phyloP scores from a whole-genome alignment of 2,888 invertebrate species.

The Carterocephalus palaemon region DNA sequence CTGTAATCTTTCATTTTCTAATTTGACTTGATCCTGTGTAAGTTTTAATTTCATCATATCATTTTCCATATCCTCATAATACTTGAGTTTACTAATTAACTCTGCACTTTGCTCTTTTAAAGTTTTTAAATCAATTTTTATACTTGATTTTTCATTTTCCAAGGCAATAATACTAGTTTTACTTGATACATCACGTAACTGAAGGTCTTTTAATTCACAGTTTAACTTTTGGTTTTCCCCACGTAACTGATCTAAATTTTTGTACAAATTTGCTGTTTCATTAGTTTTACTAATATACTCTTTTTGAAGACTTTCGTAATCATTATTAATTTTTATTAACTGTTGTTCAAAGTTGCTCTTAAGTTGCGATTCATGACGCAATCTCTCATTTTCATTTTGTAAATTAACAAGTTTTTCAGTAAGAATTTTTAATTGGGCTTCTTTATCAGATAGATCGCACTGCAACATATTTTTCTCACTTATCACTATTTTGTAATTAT shows the following conservation, averaged over 20 bases:
- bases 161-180: slow-evolving; percentile 40
- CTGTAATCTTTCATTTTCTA: slow-evolving; percentile 51
- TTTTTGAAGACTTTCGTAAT: slow-evolving; percentile 39
- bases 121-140: slow-evolving; percentile 39
- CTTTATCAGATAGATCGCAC: slow-evolving; percentile 26
- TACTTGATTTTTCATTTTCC: slow-evolving; percentile 44
- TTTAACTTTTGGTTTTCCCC: slow-evolving; percentile 47
- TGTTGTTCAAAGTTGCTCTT: slow-evolving; percentile 41
- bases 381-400: slow-evolving; percentile 40
- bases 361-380: slow-evolving; percentile 33
- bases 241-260: slow-evolving; percentile 45
- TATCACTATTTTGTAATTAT: slow-evolving; percentile 27
- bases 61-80: slow-evolving; percentile 44
- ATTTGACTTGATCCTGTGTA: slow-evolving; percentile 38
- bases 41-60: slow-evolving; percentile 45
- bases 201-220: slow-evolving; percentile 40
- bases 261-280: slow-evolving; percentile 43
- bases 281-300: slow-evolving; percentile 38
- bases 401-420: slow-evolving; percentile 39
- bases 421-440: slow-evolving; percentile 32
- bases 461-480: slow-evolving; percentile 27
- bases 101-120: slow-evolving; percentile 48
- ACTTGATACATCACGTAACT: slow-evolving; percentile 36
- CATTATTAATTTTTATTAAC: slow-evolving; percentile 36
- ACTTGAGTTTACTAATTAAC: slow-evolving; percentile 44